Base-by-base conservation (phyloP, 2,797 vertebrate genomes). In the Monodelphis domestica region DNA sequence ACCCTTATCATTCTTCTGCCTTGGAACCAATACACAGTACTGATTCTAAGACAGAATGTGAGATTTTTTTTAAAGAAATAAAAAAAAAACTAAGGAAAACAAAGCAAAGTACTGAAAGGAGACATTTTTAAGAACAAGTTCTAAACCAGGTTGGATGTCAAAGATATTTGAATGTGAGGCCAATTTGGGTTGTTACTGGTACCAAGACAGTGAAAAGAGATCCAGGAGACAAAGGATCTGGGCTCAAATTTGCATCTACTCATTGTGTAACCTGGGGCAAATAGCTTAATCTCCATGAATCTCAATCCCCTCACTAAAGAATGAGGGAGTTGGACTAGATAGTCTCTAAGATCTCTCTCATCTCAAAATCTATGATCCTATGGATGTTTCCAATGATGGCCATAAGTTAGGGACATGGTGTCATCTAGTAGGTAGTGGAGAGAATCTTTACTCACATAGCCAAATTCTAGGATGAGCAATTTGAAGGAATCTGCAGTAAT, bases 231-330 rank as follows among this genome's bases (percentile, higher is more conserved):
- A 12, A 52, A 15, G 26, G 51, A 51, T 33, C 26, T 2, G 38
- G 91, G 95, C 29, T 91, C 45, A 51, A 78, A 89, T 89, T 89
- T 53, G 53, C n/a, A 45, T 63, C 56, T 38, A 30, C 26, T 33
- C 51, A 24, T 30, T 88, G 14, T 33, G 38, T 59, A 38, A 87
- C 5, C 12, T 0, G 88, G 11, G 57, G 38, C 7, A 88, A 51
- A 89, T 38, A 51, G 94, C 29, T 54, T 89, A 90, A 53, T 28
- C 2, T 78, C 30, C 29, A 26, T 91, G 51, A 88, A 54, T 10
- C 14, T 53, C 45, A 26, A n/a, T n/a, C n/a, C n/a, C n/a, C n/a
- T n/a, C n/a, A n/a, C n/a, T n/a, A n/a, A n/a, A n/a, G n/a, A n/a
- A 54, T 52, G 63, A 70, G 63, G n/a, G 63, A 70, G n/a, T 0